Base-by-base conservation (phyloP, 1,140 invertebrate species). In the Drosophila virilis region DNA sequence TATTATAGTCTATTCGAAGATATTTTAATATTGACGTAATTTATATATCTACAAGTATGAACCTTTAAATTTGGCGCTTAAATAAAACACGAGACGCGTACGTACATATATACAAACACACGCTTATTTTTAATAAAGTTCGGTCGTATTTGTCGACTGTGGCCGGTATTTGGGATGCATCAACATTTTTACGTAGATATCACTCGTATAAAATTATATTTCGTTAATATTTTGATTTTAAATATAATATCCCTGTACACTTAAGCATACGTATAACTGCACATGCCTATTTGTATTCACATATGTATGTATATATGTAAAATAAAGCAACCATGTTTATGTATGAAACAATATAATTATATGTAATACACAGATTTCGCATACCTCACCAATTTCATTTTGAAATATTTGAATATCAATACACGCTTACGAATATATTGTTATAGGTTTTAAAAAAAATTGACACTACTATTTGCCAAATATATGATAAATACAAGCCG, bases 321-420 rank as follows among this genome's bases (percentile, higher is more conserved):
- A 45, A 59, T 10, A 8, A 17, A 17, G 57, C 57, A 59, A 46
- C 32, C 28, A 17, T 46, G 42, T 59, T 46, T 45, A 35, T 46
- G 52, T 22, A 37, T 51, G 40, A 42, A 42, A 51, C 13, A 55
- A 28, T 28, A 28, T 28, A 5, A n/a, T 2, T 58, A 40, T 13
- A 6, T 6, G 8, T n/a, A 17, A 43, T 9, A 15, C 15, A 40
- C 15, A 48, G n/a, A 48, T 35, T 43, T 46, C 9, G n/a, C 69
- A 15, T 72, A 73, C 70, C 70, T 73, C 48, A 73, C 70, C 55
- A 73, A 60, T 42, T 73, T 73, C 70, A 73, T 73, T 54, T 73
- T 37, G 10, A 46, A 40, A 33, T 40, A 28, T 46, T 17, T 35
- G 13, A 46, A 32, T 35, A 46, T 35, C 33, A 48, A 40, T 38